Conservation (phyloP, 1,140 invertebrate species). For the Caerostris darwini region DNA sequence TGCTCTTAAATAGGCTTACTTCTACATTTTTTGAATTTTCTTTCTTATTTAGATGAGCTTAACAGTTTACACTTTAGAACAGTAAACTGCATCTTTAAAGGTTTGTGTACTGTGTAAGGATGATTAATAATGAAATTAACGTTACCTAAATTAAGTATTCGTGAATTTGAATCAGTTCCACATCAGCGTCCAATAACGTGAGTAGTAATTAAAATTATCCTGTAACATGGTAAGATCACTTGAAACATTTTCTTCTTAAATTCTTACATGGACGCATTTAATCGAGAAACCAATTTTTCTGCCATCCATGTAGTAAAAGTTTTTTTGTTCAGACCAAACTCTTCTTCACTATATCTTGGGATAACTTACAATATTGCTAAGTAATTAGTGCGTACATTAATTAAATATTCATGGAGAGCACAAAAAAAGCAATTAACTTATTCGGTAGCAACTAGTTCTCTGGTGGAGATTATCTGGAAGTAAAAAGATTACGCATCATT, state of each 20-base stretch:
- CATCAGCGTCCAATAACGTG: neutral
- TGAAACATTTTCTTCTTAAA: conserved; percentile 27
- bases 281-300: conserved; percentile 21
- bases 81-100: too few relatives aligned
- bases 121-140: neutral
- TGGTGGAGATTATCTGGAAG: conserved; percentile 37
- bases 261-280: neutral
- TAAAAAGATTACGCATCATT: conserved; percentile 34
- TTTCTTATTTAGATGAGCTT: too few relatives aligned
- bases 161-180: neutral
- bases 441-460: neutral
- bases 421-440: conserved; percentile 61
- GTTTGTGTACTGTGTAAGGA: neutral
- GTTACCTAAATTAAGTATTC: conserved; percentile 2
- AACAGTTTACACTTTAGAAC: too few relatives aligned
- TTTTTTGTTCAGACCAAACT: neutral
- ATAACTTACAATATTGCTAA: conserved; percentile 48
- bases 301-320: neutral
- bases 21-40: too few relatives aligned
- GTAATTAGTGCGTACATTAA: conserved; percentile 58
- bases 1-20: too few relatives aligned
- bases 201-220: conserved; percentile 34
- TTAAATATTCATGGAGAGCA: conserved; percentile 52
- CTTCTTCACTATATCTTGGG: conserved; percentile 9
- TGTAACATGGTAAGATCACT: conserved; percentile 2